phyloP scores from a whole-genome alignment of 2,113 vertebrate genomes.

The Antechinus stuartii region DNA sequence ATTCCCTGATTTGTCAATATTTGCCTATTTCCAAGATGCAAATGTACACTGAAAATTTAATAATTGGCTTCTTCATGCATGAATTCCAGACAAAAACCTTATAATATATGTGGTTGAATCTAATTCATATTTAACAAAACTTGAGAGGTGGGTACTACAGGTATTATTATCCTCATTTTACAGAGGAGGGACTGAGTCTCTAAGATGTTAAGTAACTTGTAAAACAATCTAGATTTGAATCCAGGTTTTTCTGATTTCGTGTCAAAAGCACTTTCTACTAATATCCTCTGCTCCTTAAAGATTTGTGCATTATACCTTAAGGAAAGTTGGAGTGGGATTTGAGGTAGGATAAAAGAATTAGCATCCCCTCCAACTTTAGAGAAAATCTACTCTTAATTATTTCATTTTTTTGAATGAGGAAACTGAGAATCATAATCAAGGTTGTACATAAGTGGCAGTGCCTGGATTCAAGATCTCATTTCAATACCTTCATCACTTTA shows the following conservation, averaged over 20 bases:
- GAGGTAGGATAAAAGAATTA: neutral
- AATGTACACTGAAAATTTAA: neutral
- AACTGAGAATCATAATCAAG: neutral
- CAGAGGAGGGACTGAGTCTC: neutral
- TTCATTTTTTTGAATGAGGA: neutral
- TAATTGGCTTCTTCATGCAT: neutral
- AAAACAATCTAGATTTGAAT: neutral
- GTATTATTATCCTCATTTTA: neutral
- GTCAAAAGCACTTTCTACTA: neutral
- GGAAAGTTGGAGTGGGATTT: neutral
- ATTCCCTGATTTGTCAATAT: neutral
- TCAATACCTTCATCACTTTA: neutral
- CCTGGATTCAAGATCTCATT: neutral
- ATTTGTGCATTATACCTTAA: neutral
- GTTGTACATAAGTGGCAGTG: neutral
- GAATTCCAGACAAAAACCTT: neutral
- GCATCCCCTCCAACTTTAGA: neutral
- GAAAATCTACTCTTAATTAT: neutral
- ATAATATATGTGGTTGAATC: neutral
- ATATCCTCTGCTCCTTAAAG: neutral
- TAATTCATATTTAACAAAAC: neutral
- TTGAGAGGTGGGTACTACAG: neutral
- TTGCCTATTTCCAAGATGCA: neutral
- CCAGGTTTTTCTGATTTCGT: neutral
- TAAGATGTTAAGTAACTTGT: neutral